Conservation (phyloP, 2,888 invertebrate species). For the Latrodectus elegans region DNA sequence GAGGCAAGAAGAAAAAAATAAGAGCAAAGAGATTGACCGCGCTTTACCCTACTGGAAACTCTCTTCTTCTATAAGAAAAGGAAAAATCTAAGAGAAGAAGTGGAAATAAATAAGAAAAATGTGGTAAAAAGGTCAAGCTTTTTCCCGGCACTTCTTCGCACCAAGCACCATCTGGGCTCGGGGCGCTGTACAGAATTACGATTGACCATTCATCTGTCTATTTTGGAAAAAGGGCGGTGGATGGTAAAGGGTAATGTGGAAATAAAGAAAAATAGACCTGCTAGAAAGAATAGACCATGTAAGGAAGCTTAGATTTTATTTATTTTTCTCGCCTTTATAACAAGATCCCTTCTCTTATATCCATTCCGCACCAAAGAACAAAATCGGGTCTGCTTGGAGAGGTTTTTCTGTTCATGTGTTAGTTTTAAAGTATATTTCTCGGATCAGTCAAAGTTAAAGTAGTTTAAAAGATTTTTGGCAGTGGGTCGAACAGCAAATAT, state of each 20-base stretch:
- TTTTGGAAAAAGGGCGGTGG: conserved; percentile 5
- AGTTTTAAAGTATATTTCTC: too few species aligned
- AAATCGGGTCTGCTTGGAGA: too few species aligned
- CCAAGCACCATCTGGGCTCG: conserved; percentile 27
- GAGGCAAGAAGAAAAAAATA: conserved; percentile 2
- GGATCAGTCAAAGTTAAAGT: too few species aligned
- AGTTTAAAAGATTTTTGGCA: too few species aligned
- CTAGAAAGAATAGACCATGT: not conserved
- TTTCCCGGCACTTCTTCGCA: conserved; percentile 18
- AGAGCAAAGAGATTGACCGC: conserved; percentile 35
- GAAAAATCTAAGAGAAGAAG: not conserved
- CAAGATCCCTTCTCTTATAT: not conserved
- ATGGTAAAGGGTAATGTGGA: not conserved
- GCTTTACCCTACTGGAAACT: conserved; percentile 16
- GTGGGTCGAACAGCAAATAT: too few species aligned
- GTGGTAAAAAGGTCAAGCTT: conserved; percentile 25
- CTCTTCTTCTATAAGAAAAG: conserved; percentile 7
- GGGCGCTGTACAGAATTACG: conserved; percentile 30
- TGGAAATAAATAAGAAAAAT: conserved; percentile 6
- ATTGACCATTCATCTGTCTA: conserved; percentile 42
- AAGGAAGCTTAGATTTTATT: not conserved
- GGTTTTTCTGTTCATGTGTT: too few species aligned
- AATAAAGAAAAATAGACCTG: conserved; percentile 4
- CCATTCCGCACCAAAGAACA: not conserved
- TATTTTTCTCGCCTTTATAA: not conserved